A percentile compares a stretch with the other conserved stretches of the same genome.
Conservation (phyloP, 2,113 vertebrate genomes). For the Pollimyrus isidori region DNA sequence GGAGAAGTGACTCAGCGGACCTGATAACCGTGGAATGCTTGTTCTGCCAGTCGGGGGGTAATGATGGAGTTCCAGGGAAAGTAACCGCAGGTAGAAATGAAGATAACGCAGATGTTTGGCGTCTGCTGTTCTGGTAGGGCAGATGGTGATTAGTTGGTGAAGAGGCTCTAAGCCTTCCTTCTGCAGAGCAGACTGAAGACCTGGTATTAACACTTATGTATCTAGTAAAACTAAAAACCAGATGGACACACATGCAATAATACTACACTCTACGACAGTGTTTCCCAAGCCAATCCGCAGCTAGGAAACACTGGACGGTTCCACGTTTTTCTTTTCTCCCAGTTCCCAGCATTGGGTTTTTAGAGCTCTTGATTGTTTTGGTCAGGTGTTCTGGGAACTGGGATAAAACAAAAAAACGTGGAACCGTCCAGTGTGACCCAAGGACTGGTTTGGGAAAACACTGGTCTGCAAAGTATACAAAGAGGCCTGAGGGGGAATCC, state of each 20-base stretch:
- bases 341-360: not conserved
- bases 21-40: not conserved
- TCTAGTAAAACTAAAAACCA: not conserved
- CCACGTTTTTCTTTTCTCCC: not conserved
- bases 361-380: not conserved
- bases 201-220: not conserved
- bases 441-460: not conserved
- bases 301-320: not conserved
- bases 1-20: not conserved
- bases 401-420: not conserved
- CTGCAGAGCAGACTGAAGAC: not conserved
- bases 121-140: not conserved
- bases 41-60: not conserved
- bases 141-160: not conserved
- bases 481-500: not conserved
- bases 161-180: not conserved
- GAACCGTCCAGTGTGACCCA: not conserved
- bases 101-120: not conserved
- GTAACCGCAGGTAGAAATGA: not conserved
- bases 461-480: not conserved
- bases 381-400: not conserved
- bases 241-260: not conserved
- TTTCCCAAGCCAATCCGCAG: not conserved
- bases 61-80: not conserved
- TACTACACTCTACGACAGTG: not conserved